Conservation (phyloP, 2,113 vertebrate species). For the Myrmecobius fasciatus region DNA sequence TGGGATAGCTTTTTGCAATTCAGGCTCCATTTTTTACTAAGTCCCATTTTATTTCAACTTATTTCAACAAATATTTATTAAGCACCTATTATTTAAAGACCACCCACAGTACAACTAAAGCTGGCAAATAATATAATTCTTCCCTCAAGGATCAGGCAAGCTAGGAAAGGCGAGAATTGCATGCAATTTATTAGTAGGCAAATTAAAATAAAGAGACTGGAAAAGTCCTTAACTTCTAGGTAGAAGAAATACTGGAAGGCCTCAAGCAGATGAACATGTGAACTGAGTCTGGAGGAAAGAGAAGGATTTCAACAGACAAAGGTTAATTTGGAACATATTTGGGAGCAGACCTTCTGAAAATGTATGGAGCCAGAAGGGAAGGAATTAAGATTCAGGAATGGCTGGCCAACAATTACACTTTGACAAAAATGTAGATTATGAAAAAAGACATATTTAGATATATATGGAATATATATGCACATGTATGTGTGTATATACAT, state of each 20-base stretch:
- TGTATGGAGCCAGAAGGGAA: not conserved
- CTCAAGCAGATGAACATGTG: not conserved
- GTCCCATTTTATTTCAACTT: not conserved
- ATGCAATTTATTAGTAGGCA: not conserved
- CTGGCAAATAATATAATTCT: not conserved
- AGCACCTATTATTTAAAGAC: not conserved
- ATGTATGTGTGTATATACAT: too few relatives aligned
- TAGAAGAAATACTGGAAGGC: not conserved
- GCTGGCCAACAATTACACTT: not conserved
- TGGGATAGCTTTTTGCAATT: not conserved
- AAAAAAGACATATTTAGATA: not conserved
- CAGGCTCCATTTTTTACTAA: not conserved
- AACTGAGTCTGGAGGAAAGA: not conserved
- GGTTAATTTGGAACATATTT: not conserved
- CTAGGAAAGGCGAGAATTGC: not conserved
- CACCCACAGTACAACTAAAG: not conserved
- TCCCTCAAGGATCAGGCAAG: not conserved
- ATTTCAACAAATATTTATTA: not conserved
- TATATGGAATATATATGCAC: too few relatives aligned
- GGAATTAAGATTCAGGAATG: not conserved
- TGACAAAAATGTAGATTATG: not conserved
- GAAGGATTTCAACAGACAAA: not conserved
- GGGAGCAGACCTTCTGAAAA: not conserved
- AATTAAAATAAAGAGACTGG: not conserved
- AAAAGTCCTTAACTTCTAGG: not conserved